Evolutionary conservation across 1,140 invertebrate species (phyloP), one percentile per base, ranked within the genome.

Genomic region (Nylanderia fulva): DNA sequence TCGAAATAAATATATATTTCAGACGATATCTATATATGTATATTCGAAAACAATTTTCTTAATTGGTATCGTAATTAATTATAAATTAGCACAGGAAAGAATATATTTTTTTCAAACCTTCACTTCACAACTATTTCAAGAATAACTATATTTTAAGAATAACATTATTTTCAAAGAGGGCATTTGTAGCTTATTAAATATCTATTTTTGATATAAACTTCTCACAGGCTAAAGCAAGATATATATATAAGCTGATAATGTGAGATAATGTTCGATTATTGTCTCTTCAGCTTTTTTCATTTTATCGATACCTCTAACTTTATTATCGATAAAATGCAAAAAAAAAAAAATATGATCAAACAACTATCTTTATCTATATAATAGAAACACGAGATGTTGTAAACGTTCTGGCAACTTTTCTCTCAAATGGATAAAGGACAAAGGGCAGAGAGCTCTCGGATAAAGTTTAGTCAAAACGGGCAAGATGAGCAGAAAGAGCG

Each of bases 401-500:
- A 74, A 58, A 33, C 15, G 39, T 42, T 33, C 6, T 11, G 9
- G 8, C 21, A 24, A 75, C 36, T 74, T 74, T 15, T 42, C 72
- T 75, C 60, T 24, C 72, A 9, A 52, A 36, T 66, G 4, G n/a
- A n/a, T n/a, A 42, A 52, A 21, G 39, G 9, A 63, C 2, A 29
- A 52, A 52, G 29, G n/a, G 29, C 24, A 2, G 6, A 52, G 27
- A 33, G 9, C 29, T 48, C 45, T 68, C n/a, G n/a, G n/a, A 33
- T 27, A 21, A 79, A 79, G 61, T 79, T 76, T 66, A n/a, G 11
- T 48, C 24, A 72, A 45, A 21, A 45, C 27, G 36, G 54, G 6
- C 18, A 61, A 74, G 21, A 64, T 60, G 42, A 48, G 29, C 2
- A 13, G 54, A 54, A 36, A 56, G 52, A 68, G 29, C 15, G 45